These are phyloP conservation scores for Rotaria socialis DNA, from an alignment of 2,888 invertebrate genomes.

Conservation along the genomic window DNA sequence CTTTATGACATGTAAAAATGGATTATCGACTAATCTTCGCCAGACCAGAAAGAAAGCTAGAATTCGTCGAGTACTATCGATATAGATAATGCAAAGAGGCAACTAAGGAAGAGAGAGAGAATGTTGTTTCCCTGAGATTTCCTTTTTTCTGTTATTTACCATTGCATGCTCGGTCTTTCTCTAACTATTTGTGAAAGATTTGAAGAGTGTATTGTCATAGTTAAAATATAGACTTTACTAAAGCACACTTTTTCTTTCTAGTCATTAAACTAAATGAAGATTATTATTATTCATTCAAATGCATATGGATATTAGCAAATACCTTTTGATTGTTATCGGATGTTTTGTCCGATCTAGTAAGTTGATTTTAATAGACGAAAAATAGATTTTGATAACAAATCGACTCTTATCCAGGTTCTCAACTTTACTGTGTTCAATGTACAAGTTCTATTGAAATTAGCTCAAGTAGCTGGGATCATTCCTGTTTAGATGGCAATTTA, in stretches of 20 bases:
- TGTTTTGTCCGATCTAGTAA: not conserved
- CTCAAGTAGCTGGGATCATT: not conserved
- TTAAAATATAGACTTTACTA: not conserved
- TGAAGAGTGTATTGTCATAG: not conserved
- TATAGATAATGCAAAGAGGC: not conserved
- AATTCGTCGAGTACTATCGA: no score
- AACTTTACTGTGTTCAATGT: not conserved
- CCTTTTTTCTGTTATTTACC: not conserved
- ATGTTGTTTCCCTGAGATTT: not conserved
- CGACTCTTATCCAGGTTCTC: not conserved
- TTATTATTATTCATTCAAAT: not conserved
- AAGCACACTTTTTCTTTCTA: not conserved
- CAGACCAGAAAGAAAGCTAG: not conserved
- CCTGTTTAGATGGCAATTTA: not conserved
- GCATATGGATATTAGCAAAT: not conserved
- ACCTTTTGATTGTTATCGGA: not conserved
- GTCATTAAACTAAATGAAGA: not conserved
- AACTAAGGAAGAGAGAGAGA: not conserved
- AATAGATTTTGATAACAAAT: not conserved
- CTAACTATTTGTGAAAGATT: not conserved
- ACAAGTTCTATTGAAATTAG: not conserved
- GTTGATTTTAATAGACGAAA: not conserved
- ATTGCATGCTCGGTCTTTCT: not conserved
- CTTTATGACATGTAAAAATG: not conserved
- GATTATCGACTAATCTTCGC: not conserved